phyloP scores from a whole-genome alignment of 2,113 vertebrate genomes.

The Urocitellus parryii region DNA sequence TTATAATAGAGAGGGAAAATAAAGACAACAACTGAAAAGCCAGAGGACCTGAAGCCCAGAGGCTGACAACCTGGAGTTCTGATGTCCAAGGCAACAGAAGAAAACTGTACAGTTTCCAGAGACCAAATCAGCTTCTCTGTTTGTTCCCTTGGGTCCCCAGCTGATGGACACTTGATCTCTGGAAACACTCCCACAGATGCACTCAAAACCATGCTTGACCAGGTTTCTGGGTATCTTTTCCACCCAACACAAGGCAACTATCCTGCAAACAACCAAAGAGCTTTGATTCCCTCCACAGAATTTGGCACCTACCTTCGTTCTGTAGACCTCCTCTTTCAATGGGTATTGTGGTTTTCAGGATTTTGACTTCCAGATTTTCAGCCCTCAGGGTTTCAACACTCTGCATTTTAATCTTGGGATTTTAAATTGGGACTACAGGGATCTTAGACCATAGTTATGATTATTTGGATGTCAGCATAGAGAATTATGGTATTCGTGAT shows the following conservation, averaged over 20 bases:
- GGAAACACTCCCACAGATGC: background rate
- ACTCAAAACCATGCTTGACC: background rate
- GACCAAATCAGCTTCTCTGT: background rate
- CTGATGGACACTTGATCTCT: background rate
- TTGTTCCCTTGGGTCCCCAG: background rate
- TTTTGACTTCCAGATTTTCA: background rate
- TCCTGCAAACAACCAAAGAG: background rate
- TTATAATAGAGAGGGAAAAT: background rate
- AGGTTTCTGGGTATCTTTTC: background rate
- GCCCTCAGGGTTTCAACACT: background rate
- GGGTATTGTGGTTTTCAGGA: background rate
- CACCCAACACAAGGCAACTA: background rate
- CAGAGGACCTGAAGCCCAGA: background rate
- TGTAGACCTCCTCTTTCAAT: background rate
- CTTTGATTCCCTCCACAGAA: background rate
- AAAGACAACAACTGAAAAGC: background rate
- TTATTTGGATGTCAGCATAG: background rate
- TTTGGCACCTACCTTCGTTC: background rate
- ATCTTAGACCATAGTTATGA: background rate
- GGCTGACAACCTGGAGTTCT: too few relatives aligned
- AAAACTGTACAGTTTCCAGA: background rate
- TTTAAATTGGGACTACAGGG: background rate
- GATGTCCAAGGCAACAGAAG: background rate
- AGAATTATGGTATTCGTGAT: background rate
- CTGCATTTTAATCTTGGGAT: background rate